These are phyloP conservation scores for Lobophora halterata DNA, from an alignment of 2,888 invertebrate species.

Conservation along the genomic window DNA sequence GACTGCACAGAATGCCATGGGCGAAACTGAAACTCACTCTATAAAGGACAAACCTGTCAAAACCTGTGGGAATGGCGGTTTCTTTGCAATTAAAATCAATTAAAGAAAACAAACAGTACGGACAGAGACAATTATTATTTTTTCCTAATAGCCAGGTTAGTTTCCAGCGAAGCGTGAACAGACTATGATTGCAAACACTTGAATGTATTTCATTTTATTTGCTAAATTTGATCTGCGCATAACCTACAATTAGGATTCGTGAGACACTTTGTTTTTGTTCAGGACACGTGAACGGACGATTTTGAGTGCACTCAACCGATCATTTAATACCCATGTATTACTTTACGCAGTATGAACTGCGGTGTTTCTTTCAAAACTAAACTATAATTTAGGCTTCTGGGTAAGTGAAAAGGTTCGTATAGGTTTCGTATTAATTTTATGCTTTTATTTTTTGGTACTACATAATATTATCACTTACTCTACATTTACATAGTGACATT, in stretches of 20 bases:
- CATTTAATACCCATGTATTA: conserved; percentile 47
- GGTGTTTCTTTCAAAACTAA: conserved; percentile 33
- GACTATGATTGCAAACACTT: conserved; percentile 52
- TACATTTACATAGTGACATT: too few relatives aligned
- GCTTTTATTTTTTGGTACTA: too few relatives aligned
- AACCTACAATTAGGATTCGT: conserved; percentile 64
- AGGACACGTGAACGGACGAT: conserved; percentile 66
- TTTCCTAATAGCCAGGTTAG: conserved; percentile 49
- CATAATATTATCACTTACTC: too few relatives aligned
- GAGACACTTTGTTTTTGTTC: conserved; percentile 71
- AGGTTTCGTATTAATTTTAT: too few relatives aligned
- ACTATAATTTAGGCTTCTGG: conserved; percentile 14
- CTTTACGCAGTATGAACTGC: conserved; percentile 53
- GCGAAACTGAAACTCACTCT: conserved; percentile 24
- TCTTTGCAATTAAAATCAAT: conserved; percentile 49
- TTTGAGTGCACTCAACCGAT: conserved; percentile 61
- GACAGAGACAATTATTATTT: conserved; percentile 47
- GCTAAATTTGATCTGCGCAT: conserved; percentile 49
- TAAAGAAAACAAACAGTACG: conserved; percentile 46
- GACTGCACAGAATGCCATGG: conserved; percentile 17
- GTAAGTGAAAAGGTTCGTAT: too few relatives aligned
- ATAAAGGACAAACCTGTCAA: conserved; percentile 31
- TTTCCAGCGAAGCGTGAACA: conserved; percentile 57
- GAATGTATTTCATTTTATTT: conserved; percentile 46
- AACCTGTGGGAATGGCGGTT: conserved; percentile 36